Percentiles rank a stretch among this genome's conserved stretches.
Evolutionary conservation across 2,888 invertebrate species (phyloP).

Genomic region (Carterocephalus palaemon): DNA sequence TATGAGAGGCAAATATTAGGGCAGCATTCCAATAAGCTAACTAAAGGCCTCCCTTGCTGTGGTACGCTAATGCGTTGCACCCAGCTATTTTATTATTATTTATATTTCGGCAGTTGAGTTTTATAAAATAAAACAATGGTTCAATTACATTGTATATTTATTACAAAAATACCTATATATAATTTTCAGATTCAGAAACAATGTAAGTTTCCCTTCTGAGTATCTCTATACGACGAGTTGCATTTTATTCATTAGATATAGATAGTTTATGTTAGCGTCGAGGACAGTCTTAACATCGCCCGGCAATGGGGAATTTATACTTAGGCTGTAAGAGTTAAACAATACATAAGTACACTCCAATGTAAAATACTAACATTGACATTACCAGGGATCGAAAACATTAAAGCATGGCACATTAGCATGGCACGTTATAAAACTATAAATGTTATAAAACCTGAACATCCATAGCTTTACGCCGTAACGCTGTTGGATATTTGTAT

Average conservation of each 20-base stretch:
- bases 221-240: neutral
- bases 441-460: too few species aligned
- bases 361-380: conserved; percentile 26
- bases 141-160: conserved; percentile 15
- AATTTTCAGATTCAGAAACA: conserved; percentile 23
- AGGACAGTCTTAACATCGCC: conserved; percentile 6
- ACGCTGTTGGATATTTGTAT: too few species aligned
- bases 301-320: conserved; percentile 22
- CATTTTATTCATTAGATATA: neutral
- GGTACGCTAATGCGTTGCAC: too few species aligned
- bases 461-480: too few species aligned
- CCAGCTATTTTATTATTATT: too few species aligned
- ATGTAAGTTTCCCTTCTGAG: conserved; percentile 18
- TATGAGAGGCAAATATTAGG: too few species aligned
- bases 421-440: too few species aligned
- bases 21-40: too few species aligned
- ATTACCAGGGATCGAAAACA: neutral
- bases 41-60: too few species aligned
- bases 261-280: neutral
- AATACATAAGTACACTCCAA: conserved; percentile 38
- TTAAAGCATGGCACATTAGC: too few species aligned
- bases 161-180: conserved; percentile 26
- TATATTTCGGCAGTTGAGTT: too few species aligned
- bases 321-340: conserved; percentile 29
- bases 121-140: conserved; percentile 13